phyloP scores from a whole-genome alignment of 2,113 vertebrate species.

The Pimephales promelas region DNA sequence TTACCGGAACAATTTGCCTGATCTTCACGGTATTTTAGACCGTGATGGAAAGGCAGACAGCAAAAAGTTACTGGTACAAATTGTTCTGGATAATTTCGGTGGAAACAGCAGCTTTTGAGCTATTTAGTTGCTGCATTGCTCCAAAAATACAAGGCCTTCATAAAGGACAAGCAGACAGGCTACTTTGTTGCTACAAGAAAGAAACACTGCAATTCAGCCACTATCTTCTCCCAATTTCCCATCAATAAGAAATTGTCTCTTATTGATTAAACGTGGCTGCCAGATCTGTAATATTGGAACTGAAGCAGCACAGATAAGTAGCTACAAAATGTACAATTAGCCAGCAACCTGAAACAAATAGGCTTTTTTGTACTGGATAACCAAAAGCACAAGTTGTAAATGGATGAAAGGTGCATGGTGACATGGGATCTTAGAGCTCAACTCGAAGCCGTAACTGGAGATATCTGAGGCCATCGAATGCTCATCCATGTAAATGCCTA shows the following conservation, averaged over 20 bases:
- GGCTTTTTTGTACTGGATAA: slow-evolving; percentile 28
- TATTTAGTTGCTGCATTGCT: neutral
- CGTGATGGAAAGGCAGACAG: too few species aligned
- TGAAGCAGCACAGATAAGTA: slow-evolving; percentile 20
- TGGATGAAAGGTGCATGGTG: slow-evolving; percentile 37
- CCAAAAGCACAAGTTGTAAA: slow-evolving; percentile 38
- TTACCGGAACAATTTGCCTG: too few species aligned
- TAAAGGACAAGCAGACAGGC: slow-evolving; percentile 16
- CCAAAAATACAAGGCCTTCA: slow-evolving; percentile 7
- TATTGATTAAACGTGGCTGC: slow-evolving; percentile 37
- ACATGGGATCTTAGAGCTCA: slow-evolving; percentile 13
- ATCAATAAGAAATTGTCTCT: slow-evolving; percentile 33
- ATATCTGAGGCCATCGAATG: neutral
- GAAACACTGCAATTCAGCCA: slow-evolving; percentile 11
- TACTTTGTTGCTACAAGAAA: neutral
- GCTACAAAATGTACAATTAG: slow-evolving; percentile 39
- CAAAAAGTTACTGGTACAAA: too few species aligned
- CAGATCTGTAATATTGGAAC: slow-evolving; percentile 34
- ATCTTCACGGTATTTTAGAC: too few species aligned
- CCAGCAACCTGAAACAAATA: slow-evolving; percentile 48
- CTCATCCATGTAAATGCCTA: neutral
- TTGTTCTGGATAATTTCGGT: too few species aligned
- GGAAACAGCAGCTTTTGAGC: too few species aligned
- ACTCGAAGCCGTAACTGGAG: neutral
- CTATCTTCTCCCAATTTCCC: slow-evolving; percentile 33